These are phyloP conservation scores for Anguilla pacifica DNA, from an alignment of 2,797 vertebrate species.

Conservation along the genomic window DNA sequence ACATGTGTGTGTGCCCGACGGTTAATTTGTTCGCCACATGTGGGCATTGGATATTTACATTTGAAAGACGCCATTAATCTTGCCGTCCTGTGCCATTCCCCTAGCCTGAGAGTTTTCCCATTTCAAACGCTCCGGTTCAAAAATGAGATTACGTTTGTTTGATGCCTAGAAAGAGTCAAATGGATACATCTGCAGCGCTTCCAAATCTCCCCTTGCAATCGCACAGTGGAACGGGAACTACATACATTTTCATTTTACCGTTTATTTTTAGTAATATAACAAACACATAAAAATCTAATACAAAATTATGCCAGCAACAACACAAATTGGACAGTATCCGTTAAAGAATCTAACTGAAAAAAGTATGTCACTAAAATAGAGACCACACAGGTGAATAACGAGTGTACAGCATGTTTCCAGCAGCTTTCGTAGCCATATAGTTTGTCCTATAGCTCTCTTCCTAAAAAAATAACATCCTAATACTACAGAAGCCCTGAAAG, in stretches of 20 bases:
- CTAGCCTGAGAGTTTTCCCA: too few species aligned
- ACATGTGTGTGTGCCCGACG: neutral
- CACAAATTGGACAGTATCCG: too few species aligned
- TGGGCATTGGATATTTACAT: constrained; percentile 12
- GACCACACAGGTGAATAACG: too few species aligned
- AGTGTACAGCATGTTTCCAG: too few species aligned
- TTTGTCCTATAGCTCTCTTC: too few species aligned
- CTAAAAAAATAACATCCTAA: too few species aligned
- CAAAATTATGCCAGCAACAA: too few species aligned
- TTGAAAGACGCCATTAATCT: neutral
- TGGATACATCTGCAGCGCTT: neutral
- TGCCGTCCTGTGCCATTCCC: neutral
- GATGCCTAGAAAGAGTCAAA: neutral
- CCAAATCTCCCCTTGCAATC: neutral
- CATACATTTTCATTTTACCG: neutral
- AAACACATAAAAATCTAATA: neutral
- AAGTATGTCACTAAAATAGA: too few species aligned
- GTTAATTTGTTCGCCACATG: constrained; percentile 5
- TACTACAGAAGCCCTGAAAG: too few species aligned
- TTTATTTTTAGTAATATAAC: neutral
- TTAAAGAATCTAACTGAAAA: too few species aligned
- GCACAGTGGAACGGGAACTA: neutral
- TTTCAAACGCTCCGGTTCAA: neutral
- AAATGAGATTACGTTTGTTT: neutral
- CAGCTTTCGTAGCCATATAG: too few species aligned